Base-by-base conservation (phyloP, 2,797 vertebrate species). In the Scarus forsteni region DNA sequence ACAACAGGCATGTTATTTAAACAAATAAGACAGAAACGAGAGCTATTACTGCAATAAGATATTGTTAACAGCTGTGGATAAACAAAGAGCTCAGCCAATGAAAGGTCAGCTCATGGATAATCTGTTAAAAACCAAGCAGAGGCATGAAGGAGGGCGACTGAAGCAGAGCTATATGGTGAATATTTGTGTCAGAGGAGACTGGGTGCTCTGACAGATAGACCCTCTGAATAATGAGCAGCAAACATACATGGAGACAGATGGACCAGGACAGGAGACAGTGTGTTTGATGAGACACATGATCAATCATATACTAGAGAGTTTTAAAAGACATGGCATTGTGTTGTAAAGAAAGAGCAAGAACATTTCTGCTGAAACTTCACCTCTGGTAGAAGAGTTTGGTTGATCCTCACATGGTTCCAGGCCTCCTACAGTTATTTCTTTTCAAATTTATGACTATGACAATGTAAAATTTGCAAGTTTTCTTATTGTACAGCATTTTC, bases 91-190 rank as follows among this genome's bases (percentile, higher is more conserved):
- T 75, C 18, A 56, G 60, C 34, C 70, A 3, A 19, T 50, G 65
- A 77, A 76, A 76, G 80, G 86, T 88, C 85, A 83, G 75, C 0
- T 1, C 46, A 36, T 66, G 48, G 73, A 39, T 87, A 78, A 89
- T 85, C 85, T 70, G 79, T 75, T 79, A 60, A 85, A 73, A 69
- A 64, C 61, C 62, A 58, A 14, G 51, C 59, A 36, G 55, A 38
- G 53, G 59, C 70, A 71, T 52, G 53, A 62, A 67, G 53, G 73
- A 63, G 50, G 66, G 58, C 13, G 39, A 69, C 74, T 46, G 67
- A 60, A 76, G 63, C 61, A 46, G 46, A 58, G 65, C 60, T 74
- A 69, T 79, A 73, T 48, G 45, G 70, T 70, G 63, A 76, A 73
- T 54, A 66, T 55, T 66, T 61, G 57, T 77, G 76, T 78, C 65